Evolutionary conservation across 2,113 vertebrate genomes (phyloP).

Genomic region (Nycticebus coucang): DNA sequence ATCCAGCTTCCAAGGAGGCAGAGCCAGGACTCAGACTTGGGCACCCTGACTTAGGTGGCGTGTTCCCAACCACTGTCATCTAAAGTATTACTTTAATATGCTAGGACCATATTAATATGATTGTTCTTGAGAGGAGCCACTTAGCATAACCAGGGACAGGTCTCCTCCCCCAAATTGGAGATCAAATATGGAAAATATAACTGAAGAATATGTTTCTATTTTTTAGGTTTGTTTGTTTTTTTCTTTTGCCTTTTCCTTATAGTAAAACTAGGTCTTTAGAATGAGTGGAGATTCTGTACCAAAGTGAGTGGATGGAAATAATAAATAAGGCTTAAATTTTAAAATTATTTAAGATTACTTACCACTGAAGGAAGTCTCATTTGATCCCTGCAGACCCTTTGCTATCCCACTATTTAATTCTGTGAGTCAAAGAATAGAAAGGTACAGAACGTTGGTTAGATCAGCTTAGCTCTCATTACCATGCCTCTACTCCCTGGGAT

Average conservation of each 20-base stretch:
- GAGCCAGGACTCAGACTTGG: not conserved
- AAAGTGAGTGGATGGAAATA: not conserved
- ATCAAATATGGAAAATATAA: not conserved
- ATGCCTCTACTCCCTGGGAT: not conserved
- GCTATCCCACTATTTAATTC: not conserved
- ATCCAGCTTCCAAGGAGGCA: not conserved
- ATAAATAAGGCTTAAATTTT: not conserved
- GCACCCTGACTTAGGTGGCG: not conserved
- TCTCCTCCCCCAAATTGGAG: not conserved
- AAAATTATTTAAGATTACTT: not conserved
- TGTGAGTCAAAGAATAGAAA: slow-evolving; percentile 27
- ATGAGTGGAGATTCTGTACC: not conserved
- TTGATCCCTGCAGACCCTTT: not conserved
- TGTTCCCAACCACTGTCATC: not conserved
- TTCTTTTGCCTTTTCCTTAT: slow-evolving; percentile 11
- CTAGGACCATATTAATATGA: no score
- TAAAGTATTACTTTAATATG: not conserved
- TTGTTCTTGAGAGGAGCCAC: not conserved
- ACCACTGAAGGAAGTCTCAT: not conserved
- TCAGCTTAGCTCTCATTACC: not conserved
- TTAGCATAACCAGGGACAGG: not conserved
- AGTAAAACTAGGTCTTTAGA: slow-evolving; percentile 37
- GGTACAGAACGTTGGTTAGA: slow-evolving; percentile 8
- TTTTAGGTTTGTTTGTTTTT: not conserved
- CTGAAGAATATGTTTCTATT: not conserved